Evolutionary conservation across 2,888 invertebrate species (phyloP), one percentile per base, ranked within the genome.

Genomic region (Isoperla grammatica): DNA sequence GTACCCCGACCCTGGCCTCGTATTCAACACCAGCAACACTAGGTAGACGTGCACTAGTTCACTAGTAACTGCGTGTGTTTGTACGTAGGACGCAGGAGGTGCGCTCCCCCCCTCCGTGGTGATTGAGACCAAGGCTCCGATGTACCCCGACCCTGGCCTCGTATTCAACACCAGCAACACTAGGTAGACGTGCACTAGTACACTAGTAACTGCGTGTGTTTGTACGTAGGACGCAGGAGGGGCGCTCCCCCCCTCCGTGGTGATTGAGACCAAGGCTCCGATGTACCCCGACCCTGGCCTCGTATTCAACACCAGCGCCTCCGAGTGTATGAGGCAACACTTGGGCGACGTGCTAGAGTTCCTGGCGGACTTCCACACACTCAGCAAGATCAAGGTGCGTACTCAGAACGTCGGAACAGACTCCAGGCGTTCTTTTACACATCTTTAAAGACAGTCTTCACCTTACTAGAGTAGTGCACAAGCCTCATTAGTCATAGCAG

Each of bases 361-460:
- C 73, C 80, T 99, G 64, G 88, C 93, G 9, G 99, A 99, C 75
- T 91, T 97, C 65, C 95, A 99, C 71, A 92, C 97, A 1, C 81
- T 99, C 58, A 92, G 91, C 68, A 97, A 96, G 81, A 88, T 99
- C 65, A 98, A 97, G 86, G 95, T 94, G 73, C 65, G 53, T n/a
- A n/a, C n/a, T n/a, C n/a, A n/a, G n/a, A n/a, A n/a, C n/a, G n/a
- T n/a, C n/a, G n/a, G n/a, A 15, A 39, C 40, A 15, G 19, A 8
- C 45, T 20, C 56, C 59, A 39, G 29, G 17, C 12, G n/a, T n/a
- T n/a, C 8, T 54, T 13, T n/a, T 54, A 15, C 13, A 11, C 54
- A 22, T 17, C 54, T 22, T 37, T 46, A 46, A 29, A n/a, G n/a
- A n/a, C n/a, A n/a, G n/a, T n/a, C n/a, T n/a, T n/a, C n/a, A n/a